Evolutionary conservation across 2,113 vertebrate genomes (phyloP).

Genomic region (Pyrgilauda ruficollis): DNA sequence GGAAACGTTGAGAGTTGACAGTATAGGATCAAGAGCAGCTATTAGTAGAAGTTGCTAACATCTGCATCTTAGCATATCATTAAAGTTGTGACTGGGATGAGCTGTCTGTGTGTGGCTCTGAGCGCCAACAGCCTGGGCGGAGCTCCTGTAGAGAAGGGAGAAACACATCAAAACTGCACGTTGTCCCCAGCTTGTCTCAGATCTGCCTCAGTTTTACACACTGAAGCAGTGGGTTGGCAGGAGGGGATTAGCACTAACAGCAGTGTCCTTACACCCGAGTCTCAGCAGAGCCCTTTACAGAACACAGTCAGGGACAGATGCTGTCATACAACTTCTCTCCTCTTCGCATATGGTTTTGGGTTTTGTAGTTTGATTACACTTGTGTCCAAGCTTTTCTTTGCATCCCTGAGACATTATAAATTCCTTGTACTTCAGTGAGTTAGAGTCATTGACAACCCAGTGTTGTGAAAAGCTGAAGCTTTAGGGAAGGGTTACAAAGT

Average conservation of each 20-base stretch:
- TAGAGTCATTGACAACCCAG: neutral
- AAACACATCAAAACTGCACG: neutral
- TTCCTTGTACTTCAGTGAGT: neutral
- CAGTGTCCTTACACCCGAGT: neutral
- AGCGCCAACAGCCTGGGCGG: rapidly evolving
- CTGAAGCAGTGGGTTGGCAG: neutral
- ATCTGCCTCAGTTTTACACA: neutral
- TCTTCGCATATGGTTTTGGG: neutral
- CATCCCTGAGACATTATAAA: neutral
- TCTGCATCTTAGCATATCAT: neutral
- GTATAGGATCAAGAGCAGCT: neutral
- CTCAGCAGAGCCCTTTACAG: neutral
- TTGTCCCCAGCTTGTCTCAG: neutral
- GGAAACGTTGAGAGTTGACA: neutral
- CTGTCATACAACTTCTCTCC: rapidly evolving
- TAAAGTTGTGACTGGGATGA: neutral
- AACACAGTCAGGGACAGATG: neutral
- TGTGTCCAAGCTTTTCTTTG: neutral
- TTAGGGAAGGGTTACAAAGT: neutral
- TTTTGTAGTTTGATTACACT: neutral
- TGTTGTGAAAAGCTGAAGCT: neutral
- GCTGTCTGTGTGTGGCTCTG: neutral
- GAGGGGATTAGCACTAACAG: neutral
- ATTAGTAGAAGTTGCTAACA: neutral
- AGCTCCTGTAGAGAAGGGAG: neutral